A percentile compares a stretch with the other conserved stretches of the same genome.
phyloP scores from a whole-genome alignment of 2,113 vertebrate genomes.

The Brachyhypopomus gauderio region DNA sequence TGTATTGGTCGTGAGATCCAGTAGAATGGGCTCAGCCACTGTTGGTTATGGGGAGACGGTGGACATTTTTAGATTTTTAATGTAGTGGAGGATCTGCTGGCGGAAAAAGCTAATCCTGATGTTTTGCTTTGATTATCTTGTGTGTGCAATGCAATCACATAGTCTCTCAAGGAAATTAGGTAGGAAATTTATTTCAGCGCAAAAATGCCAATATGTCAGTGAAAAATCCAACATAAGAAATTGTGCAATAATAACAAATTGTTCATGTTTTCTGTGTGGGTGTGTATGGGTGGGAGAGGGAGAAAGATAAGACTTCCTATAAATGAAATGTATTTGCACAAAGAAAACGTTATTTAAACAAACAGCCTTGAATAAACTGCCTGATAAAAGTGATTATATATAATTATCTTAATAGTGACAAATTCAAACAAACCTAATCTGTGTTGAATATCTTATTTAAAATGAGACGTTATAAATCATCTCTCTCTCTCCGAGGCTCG shows the following conservation, averaged over 20 bases:
- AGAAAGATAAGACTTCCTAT: constrained; percentile 8
- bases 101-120: neutral
- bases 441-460: constrained; percentile 1
- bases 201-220: neutral
- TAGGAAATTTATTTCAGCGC: constrained; percentile 33
- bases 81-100: neutral
- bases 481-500: neutral
- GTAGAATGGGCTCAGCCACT: neutral
- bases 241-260: neutral
- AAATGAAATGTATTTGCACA: constrained; percentile 18
- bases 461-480: neutral
- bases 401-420: neutral
- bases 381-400: neutral
- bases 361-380: neutral
- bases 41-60: neutral
- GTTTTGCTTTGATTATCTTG: constrained; percentile 18
- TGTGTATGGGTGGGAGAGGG: neutral
- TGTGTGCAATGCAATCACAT: neutral
- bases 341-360: neutral
- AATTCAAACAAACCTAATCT: constrained; percentile 2
- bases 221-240: neutral
- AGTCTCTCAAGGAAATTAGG: constrained; percentile 9
- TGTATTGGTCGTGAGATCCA: too few relatives aligned
- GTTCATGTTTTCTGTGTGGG: neutral
- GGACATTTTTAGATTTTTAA: neutral